Base-by-base conservation (phyloP, 53 echinoderm and acorn worm species). In the Luidia sarsii region DNA sequence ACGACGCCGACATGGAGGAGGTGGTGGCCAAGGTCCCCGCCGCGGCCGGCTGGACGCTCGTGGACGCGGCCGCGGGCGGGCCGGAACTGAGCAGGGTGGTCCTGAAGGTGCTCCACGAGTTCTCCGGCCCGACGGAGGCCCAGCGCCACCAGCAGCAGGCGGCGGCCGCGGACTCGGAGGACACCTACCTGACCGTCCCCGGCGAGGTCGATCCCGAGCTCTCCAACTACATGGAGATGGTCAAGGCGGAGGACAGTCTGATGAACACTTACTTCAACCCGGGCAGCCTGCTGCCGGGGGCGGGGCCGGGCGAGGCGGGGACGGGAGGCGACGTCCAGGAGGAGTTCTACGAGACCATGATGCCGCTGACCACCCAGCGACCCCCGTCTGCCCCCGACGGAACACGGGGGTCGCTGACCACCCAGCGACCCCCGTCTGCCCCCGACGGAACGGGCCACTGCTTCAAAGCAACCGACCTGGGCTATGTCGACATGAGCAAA, bases 31-130 rank as follows among this genome's bases (percentile, higher is more conserved):
- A 81, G 36, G 53, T 95, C 9, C 95, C 95, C 16, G 80, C 83
- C 2, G 43, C 81, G 6, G 59, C 38, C 39, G 33, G 64, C 32
- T 95, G 95, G 95, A 59, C 64, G 61, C 53, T 83, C 7, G 89
- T 89, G 18, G 89, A 95, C 14, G 92, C 95, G 3, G 53, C 35
- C 39, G 71, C 87, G 3, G 94, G 90, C 4, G 68, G 73, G 1
- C 37, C 24, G 39, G 25, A 67, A 31, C 79, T 95, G 48, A 85
- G 89, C 14, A 48, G 65, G 16, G 63, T 52, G 8, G 89, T 92
- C 0, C 35, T 95, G 84, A 89, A 86, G 33, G 57, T 89, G 24
- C 48, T 95, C 1, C 65, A 87, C 21, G 83, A 87, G 3, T 29
- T 41, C 3, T 35, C 14, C 20, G 50, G 49, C 13, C 29, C 13